Evolutionary conservation across 2,113 vertebrate species (phyloP).

Genomic region (Gyps fulvus): DNA sequence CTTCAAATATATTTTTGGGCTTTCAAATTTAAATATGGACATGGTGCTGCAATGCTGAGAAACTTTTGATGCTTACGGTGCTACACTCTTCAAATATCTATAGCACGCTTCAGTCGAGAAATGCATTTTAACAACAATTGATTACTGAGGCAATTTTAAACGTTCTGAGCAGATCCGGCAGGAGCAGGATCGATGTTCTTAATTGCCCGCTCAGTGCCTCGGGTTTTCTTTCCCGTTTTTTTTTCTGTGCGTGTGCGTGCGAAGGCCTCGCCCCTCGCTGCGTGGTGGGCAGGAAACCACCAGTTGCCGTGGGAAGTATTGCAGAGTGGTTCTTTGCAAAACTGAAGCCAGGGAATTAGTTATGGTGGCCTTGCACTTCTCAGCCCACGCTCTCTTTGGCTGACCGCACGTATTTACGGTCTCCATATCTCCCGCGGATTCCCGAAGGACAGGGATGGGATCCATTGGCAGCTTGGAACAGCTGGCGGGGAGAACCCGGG

Average conservation of each 20-base stretch:
- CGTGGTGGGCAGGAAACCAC: not conserved
- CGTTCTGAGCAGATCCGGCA: not conserved
- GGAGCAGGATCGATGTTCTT: not conserved
- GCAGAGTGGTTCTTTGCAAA: not conserved
- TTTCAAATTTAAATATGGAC: not conserved
- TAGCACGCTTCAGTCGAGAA: accelerated
- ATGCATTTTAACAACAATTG: not conserved
- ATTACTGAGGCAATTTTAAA: not conserved
- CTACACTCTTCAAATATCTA: not conserved
- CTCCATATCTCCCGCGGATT: accelerated
- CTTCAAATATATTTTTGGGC: not conserved
- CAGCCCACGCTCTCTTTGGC: not conserved
- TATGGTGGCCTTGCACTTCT: no score
- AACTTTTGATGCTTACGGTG: not conserved
- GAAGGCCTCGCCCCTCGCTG: accelerated
- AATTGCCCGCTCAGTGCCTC: not conserved
- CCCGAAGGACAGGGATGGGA: not conserved
- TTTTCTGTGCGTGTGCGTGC: no score
- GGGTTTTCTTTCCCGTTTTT: not conserved
- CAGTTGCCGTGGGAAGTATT: accelerated
- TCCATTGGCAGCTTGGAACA: no score
- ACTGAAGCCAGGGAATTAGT: not conserved
- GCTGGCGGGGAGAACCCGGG: not conserved
- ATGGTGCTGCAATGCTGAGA: not conserved
- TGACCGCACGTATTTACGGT: accelerated